A percentile compares a stretch with the other conserved stretches of the same genome.
These are phyloP conservation scores for Paradoxurus hermaphroditus DNA, from an alignment of 2,113 vertebrate genomes.

Conservation along the genomic window DNA sequence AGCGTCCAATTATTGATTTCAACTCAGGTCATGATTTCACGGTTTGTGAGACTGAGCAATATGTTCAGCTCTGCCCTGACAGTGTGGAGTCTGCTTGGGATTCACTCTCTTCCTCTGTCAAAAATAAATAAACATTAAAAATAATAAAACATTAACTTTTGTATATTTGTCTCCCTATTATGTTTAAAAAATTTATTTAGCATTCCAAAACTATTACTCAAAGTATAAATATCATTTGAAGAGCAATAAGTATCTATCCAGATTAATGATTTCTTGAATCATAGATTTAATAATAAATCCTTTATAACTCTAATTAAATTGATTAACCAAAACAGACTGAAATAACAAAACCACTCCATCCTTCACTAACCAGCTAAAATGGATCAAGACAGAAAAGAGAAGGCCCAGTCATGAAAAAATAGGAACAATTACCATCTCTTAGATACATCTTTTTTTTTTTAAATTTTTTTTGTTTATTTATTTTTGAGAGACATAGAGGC, in stretches of 20 bases:
- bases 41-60: no score
- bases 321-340: not conserved
- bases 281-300: not conserved
- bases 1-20: no score
- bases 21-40: no score
- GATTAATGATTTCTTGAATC: not conserved
- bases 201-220: not conserved
- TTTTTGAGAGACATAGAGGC: no score
- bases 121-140: no score
- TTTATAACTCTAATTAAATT: not conserved
- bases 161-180: not conserved
- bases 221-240: not conserved
- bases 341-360: not conserved
- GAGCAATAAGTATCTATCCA: not conserved
- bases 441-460: not conserved
- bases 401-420: not conserved
- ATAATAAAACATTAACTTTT: not conserved
- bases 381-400: not conserved
- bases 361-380: not conserved
- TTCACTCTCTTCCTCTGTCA: no score
- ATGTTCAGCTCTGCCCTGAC: no score
- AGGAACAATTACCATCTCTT: not conserved
- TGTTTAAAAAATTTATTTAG: not conserved
- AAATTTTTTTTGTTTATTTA: no score
- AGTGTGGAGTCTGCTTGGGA: no score